Conservation (phyloP, 2,888 invertebrate genomes). For the Thymelicus sylvestris region DNA sequence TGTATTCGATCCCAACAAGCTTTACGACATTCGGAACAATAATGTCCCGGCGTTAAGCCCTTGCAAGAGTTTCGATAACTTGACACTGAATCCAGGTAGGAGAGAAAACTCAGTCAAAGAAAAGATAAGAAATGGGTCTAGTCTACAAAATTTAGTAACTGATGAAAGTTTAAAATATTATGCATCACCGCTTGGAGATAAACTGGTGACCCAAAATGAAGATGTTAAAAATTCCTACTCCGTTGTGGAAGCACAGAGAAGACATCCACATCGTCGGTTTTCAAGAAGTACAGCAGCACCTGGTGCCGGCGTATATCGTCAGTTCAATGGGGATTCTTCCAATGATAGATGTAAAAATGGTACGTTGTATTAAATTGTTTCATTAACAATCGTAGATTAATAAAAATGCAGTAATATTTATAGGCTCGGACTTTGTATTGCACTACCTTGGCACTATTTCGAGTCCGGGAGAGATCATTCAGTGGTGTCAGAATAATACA, state of each 20-base stretch:
- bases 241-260: conserved; percentile 65
- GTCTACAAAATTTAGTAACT: conserved; percentile 72
- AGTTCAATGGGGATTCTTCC: conserved; percentile 65
- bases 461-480: too few relatives aligned
- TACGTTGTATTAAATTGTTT: conserved; percentile 43
- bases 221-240: conserved; percentile 73
- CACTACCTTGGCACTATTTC: background rate
- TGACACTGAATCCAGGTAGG: conserved; percentile 63
- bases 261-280: conserved; percentile 59
- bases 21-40: conserved; percentile 72
- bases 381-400: background rate
- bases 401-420: background rate
- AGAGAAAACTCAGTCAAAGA: conserved; percentile 53
- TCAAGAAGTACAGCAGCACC: conserved; percentile 66
- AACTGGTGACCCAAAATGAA: conserved; percentile 52
- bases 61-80: conserved; percentile 80
- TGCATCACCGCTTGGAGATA: conserved; percentile 63
- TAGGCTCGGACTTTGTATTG: background rate
- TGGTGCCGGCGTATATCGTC: conserved; percentile 73
- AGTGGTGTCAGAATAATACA: background rate
- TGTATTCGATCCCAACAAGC: conserved; percentile 69
- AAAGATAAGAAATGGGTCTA: conserved; percentile 66
- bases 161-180: conserved; percentile 72
- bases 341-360: conserved; percentile 56
- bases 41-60: conserved; percentile 65